Base-by-base conservation (phyloP, 64 coral and sea anemone genomes). In the Acropora tenuis region DNA sequence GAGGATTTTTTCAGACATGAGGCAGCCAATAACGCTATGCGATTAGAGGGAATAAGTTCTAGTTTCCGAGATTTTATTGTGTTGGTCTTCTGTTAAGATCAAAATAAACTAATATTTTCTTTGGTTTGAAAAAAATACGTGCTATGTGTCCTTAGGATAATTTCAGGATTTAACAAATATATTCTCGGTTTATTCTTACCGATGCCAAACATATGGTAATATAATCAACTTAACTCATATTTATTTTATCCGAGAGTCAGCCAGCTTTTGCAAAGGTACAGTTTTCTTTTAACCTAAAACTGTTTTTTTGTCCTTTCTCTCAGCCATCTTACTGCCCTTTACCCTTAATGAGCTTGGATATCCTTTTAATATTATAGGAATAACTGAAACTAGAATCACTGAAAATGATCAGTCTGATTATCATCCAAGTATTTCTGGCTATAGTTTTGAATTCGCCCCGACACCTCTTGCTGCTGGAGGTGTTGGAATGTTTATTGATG, bases 261-360 rank as follows among this genome's bases (percentile, higher is more conserved):
- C n/a, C 1, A 71, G 0, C 9, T 76, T 30, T 15, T 15, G 19
- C 48, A 57, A 8, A 79, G 6, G 55, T 19, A 16, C 42, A 30
- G 45, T 15, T 20, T 65, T 20, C 20, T 58, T 42, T 71, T 13
- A 71, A 45, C 43, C 55, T 44, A 57, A 15, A 13, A 76, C 5
- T 20, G 30, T 71, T 71, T n/a, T 75, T 41, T 55, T 10, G 13
- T 57, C 66, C 1, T 41, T 72, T n/a, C 19, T 87, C 5, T 68
- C 77, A 90, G 88, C 47, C 46, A 47, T 90, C 60, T 69, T 13
- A n/a, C 48, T 90, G 88, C 66, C 66, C 46, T 12, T 77, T 63
- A 55, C 44, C n/a, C 30, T 30, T 30, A 30, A 30, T 30, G 30
- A 30, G 30, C 30, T 30, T 30, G 30, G 30, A 30, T 30, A 30